Evolutionary conservation across 2,888 invertebrate genomes (phyloP).

Genomic region (Callimorpha dominula): DNA sequence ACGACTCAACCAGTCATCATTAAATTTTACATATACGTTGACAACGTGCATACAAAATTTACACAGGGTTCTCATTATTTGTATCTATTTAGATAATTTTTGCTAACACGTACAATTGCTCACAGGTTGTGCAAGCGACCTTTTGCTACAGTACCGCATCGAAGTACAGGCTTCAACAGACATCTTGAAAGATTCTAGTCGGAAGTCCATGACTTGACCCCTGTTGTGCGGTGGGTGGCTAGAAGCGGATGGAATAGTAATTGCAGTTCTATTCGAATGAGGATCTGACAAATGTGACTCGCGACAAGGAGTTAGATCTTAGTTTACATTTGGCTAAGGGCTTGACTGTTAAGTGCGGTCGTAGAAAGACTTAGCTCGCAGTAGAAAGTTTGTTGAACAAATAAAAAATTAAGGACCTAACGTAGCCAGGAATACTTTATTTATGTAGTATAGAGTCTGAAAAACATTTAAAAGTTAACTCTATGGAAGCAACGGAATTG

Average conservation of each 20-base stretch:
- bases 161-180: no score
- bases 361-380: background rate
- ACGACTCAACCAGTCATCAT: no score
- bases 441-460: no score
- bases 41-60: no score
- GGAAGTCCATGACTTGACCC: constrained; percentile 52
- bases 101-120: no score
- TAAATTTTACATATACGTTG: no score
- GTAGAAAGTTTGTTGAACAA: background rate
- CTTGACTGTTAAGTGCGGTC: background rate
- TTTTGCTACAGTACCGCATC: no score
- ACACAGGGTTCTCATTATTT: no score
- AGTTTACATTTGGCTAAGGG: constrained; percentile 10
- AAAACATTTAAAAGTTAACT: no score
- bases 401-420: background rate
- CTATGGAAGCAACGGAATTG: no score
- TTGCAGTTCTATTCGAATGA: constrained; percentile 66
- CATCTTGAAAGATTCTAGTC: constrained; percentile 8
- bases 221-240: constrained; percentile 67
- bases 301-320: constrained; percentile 29
- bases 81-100: no score
- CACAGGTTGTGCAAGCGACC: no score
- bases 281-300: constrained; percentile 54
- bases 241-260: constrained; percentile 65
- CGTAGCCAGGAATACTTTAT: background rate